Base-by-base conservation (phyloP, 2,797 vertebrate species). In the Pteronotus mesoamericanus region DNA sequence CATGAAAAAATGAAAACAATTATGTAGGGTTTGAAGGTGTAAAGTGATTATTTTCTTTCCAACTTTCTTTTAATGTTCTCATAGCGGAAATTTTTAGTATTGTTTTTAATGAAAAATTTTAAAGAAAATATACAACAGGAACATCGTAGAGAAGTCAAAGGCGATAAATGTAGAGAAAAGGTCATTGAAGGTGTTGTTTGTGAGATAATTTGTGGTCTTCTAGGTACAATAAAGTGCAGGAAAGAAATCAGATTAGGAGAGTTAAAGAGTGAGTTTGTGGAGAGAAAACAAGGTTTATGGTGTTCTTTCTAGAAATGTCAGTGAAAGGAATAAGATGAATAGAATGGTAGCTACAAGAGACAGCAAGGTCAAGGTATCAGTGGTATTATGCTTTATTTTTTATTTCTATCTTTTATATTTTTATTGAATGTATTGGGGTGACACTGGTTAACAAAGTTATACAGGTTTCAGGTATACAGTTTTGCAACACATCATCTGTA, bases 141-240 rank as follows among this genome's bases (percentile, higher is more conserved):
- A 61, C 57, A 82, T n/a, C 19, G 39, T n/a, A 80, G 37, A 68
- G 37, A 93, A 29, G 26, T 86, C 39, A 91, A 96, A 90, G 37
- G 89, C 3, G 48, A 93, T 79, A 57, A 71, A 78, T 32, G 34
- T 37, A 92, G 53, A 92, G 39, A 79, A 84, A 77, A 93, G 34
- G 32, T 22, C 11, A 46, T 46, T 91, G 84, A 91, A 91, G 19
- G 29, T 87, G 53, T 89, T 85, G 37, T 32, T 86, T 80, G 94
- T 75, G 53, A 84, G 29, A 5, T 91, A 37, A 89, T 95, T 44
- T 94, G 42, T 95, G 29, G 80, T 96, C 29, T 80, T 84, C 55
- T 84, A 59, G 66, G 51, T 64, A 24, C 34, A 89, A 77, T 42
- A n/a, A 48, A 85, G 9, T 75, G 5, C 53, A 86, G 29, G 37